Evolutionary conservation across 2,888 invertebrate genomes (phyloP).

Genomic region (Unio delphinus): DNA sequence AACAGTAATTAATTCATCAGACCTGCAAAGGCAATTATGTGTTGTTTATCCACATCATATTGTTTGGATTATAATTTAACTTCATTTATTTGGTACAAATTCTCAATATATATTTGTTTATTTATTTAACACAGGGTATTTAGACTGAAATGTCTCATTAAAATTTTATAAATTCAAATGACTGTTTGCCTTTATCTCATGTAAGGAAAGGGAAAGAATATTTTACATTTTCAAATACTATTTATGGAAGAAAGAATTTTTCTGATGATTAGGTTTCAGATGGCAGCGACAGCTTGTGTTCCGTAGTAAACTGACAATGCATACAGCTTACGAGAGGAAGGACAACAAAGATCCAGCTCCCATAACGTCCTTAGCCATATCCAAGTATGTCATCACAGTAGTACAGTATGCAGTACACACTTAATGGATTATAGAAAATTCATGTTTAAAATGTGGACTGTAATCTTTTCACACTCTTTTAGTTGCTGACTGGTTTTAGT

Average conservation of each 20-base stretch:
- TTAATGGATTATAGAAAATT: no score
- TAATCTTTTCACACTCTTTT: no score
- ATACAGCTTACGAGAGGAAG: conserved; percentile 82
- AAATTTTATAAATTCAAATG: no score
- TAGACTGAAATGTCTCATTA: no score
- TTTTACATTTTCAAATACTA: conserved; percentile 1
- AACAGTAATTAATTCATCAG: no score
- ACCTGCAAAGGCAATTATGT: neutral
- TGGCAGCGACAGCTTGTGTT: conserved; percentile 95
- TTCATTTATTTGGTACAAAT: neutral
- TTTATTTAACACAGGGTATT: no score
- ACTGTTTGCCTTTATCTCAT: neutral
- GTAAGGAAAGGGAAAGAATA: neutral
- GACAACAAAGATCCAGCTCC: conserved; percentile 98
- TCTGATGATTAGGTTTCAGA: conserved; percentile 77
- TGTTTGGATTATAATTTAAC: neutral
- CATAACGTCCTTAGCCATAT: conserved; percentile 93
- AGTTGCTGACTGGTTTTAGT: no score
- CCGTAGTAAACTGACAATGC: conserved; percentile 95
- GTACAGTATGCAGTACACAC: no score
- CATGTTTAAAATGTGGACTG: no score
- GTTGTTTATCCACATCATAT: conserved; percentile 1
- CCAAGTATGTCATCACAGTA: conserved; percentile 76
- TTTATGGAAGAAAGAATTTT: neutral
- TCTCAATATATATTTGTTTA: neutral